Evolutionary conservation across 2,113 vertebrate genomes (phyloP), one percentile per base, ranked within the genome.

Genomic region (Saguinus midas): DNA sequence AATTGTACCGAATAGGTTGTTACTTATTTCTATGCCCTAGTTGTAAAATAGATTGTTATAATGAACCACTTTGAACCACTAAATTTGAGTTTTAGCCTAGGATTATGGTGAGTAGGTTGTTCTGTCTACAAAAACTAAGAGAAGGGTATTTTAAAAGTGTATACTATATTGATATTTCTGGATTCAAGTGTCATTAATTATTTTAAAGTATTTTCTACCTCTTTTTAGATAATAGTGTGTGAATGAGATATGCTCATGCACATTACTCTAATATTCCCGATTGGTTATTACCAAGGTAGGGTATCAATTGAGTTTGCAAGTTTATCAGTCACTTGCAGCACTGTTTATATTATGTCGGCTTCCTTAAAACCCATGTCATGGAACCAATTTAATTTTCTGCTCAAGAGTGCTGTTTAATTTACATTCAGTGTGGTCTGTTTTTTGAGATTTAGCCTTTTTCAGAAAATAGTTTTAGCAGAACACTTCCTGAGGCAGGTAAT

Each of bases 321-420:
- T 90, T 97, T 97, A 97, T 97, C 97, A 98, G 68, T 84, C 83
- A 84, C 43, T 97, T 98, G 92, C 94, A 97, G 96, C n/a, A 78
- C 92, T 95, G 37, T 83, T 97, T 97, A 89, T 29, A 80, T 97
- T 96, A 79, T 81, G 27, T 92, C 43, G 48, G 48, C n/a, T 96
- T 93, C 91, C 83, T 96, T 97, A 96, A 97, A 96, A 96, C 25
- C 52, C 92, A 97, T 95, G 70, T 97, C 94, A 96, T 95, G 90
- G 94, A 97, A 96, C 95, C 58, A 95, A 90, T 96, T 96, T 96
- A 96, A 97, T 98, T 97, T 98, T 96, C 94, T 95, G 94, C 95
- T 97, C 87, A 97, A 97, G 90, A 97, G 94, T 29, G n/a, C 90
- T 96, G 68, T 83, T 97, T 95, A 95, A 97, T 97, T 98, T 97